Conservation (phyloP, 2,888 invertebrate genomes). For the Gastrophysa polygoni region DNA sequence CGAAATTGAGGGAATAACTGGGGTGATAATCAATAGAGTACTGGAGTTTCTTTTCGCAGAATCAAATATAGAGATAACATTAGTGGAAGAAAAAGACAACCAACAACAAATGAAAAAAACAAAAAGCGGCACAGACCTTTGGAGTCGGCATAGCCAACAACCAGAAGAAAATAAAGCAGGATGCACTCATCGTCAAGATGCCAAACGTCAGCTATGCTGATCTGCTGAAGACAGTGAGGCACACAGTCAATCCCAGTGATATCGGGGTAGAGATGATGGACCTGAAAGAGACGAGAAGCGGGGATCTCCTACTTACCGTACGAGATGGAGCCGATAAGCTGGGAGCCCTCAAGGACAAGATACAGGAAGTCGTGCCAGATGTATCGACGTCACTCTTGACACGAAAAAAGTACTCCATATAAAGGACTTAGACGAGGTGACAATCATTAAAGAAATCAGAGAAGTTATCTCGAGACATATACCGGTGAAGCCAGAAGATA, state of each 20-base stretch:
- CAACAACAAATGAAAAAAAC: neutral
- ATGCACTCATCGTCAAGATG: slow-evolving; percentile 1
- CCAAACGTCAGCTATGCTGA: slow-evolving; percentile 9
- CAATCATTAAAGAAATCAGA: neutral
- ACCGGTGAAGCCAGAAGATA: neutral
- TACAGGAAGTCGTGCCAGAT: neutral
- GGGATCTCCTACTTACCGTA: slow-evolving; percentile 9
- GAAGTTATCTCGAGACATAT: neutral
- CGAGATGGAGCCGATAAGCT: neutral
- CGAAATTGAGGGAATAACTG: slow-evolving; percentile 17
- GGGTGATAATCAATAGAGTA: neutral
- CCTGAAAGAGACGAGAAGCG: neutral
- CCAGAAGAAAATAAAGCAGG: neutral
- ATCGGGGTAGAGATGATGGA: slow-evolving; percentile 1
- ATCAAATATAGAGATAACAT: neutral
- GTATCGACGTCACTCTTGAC: neutral
- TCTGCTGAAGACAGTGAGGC: slow-evolving; percentile 2
- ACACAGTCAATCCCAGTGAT: neutral
- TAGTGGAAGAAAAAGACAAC: neutral
- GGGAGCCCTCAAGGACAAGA: neutral
- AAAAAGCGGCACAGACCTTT: neutral
- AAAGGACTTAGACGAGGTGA: neutral
- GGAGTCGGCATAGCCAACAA: neutral
- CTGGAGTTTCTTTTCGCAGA: neutral
- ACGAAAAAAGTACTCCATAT: slow-evolving; percentile 8